These are phyloP conservation scores for Agapornis canus DNA, from an alignment of 2,797 vertebrate species.

Conservation along the genomic window DNA sequence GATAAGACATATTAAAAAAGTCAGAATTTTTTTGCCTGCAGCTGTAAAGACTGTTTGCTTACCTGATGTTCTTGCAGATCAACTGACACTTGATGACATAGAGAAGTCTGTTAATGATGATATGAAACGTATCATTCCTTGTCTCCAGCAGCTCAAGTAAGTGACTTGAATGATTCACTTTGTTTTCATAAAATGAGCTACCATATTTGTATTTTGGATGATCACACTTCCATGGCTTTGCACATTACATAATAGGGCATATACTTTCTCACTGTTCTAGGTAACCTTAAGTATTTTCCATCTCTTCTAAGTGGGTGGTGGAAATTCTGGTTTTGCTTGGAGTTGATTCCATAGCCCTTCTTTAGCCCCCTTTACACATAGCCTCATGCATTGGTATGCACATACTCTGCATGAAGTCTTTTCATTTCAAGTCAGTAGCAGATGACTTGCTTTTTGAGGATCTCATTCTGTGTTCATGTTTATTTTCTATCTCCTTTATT, in stretches of 20 bases:
- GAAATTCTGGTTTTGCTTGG: neutral
- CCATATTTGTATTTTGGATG: neutral
- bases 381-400: neutral
- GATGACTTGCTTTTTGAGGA: neutral
- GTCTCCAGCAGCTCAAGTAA: slow-evolving; percentile 97
- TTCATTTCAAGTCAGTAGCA: neutral
- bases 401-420: neutral
- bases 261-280: neutral
- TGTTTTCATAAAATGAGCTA: neutral
- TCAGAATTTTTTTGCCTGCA: neutral
- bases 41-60: neutral
- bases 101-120: slow-evolving; percentile 97
- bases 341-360: neutral
- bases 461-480: neutral
- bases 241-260: neutral
- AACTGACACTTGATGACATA: slow-evolving; percentile 91
- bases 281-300: neutral
- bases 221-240: neutral
- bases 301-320: neutral
- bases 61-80: slow-evolving; percentile 80
- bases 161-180: slow-evolving; percentile 44
- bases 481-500: neutral
- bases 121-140: slow-evolving; percentile 93
- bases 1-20: neutral
- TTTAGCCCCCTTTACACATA: accelerated